phyloP scores from a whole-genome alignment of 2,113 vertebrate genomes.

The Rhinogobius similis region DNA sequence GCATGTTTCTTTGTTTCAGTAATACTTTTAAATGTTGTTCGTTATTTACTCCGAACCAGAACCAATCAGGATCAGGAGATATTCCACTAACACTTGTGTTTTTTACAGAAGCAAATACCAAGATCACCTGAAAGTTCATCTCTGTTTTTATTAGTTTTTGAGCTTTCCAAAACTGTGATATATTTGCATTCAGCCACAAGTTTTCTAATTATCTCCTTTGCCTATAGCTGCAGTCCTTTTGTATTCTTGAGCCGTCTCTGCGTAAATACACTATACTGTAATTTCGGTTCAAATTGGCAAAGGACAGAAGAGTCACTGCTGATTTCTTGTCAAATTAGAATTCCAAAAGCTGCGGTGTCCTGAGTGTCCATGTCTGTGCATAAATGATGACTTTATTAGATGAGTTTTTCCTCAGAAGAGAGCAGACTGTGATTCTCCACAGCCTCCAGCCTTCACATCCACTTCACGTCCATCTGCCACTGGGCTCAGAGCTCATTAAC shows the following conservation, averaged over 20 bases:
- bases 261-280: neutral
- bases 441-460: slow-evolving; percentile 48
- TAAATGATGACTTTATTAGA: slow-evolving; percentile 62
- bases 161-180: neutral
- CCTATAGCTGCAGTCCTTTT: neutral
- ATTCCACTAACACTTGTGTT: too few species aligned
- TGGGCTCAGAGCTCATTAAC: slow-evolving; percentile 67
- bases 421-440: slow-evolving; percentile 48
- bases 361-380: slow-evolving; percentile 36
- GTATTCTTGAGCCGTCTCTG: neutral
- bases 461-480: slow-evolving; percentile 65
- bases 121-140: neutral
- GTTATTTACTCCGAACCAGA: too few species aligned
- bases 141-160: neutral
- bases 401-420: slow-evolving; percentile 46
- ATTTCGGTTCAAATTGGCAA: neutral
- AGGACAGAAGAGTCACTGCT: neutral
- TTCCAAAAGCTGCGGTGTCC: neutral
- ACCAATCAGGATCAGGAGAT: too few species aligned
- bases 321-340: neutral
- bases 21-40: too few species aligned
- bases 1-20: too few species aligned
- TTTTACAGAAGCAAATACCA: neutral
- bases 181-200: neutral
- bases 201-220: neutral